A percentile compares a stretch with the other conserved stretches of the same genome.
Conservation (phyloP, 2,888 invertebrate genomes). For the Dicranocentrus wangi region DNA sequence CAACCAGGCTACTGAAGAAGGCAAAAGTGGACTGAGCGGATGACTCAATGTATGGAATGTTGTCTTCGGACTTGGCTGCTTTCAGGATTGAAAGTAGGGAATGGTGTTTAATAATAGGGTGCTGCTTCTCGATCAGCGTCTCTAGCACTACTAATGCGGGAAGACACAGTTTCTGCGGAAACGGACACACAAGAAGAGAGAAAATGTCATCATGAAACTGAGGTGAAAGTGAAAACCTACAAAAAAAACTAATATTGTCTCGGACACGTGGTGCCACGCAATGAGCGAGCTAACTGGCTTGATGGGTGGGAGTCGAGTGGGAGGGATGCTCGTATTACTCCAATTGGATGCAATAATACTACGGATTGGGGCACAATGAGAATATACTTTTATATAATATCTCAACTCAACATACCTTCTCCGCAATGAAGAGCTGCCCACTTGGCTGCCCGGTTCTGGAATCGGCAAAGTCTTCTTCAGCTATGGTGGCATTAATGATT, state of each 20-base stretch:
- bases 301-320: background rate
- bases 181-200: background rate
- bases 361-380: background rate
- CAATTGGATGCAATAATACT: no score
- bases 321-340: no score
- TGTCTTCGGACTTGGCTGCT: constrained; percentile 89
- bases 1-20: constrained; percentile 60
- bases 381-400: no score
- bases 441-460: constrained; percentile 76
- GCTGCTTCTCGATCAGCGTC: constrained; percentile 88
- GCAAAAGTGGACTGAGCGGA: constrained; percentile 68
- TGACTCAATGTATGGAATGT: constrained; percentile 83
- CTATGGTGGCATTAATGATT: constrained; percentile 83
- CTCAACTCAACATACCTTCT: constrained; percentile 79
- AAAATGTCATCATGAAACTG: background rate
- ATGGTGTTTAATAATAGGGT: constrained; percentile 89
- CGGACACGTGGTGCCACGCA: no score
- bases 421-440: constrained; percentile 75
- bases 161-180: constrained; percentile 86
- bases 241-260: background rate
- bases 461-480: constrained; percentile 72
- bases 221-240: background rate
- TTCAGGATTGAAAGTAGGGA: constrained; percentile 91
- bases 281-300: no score
- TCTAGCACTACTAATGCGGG: constrained; percentile 86